Conservation (phyloP, 2,888 invertebrate genomes). For the Meandrusa payeni region DNA sequence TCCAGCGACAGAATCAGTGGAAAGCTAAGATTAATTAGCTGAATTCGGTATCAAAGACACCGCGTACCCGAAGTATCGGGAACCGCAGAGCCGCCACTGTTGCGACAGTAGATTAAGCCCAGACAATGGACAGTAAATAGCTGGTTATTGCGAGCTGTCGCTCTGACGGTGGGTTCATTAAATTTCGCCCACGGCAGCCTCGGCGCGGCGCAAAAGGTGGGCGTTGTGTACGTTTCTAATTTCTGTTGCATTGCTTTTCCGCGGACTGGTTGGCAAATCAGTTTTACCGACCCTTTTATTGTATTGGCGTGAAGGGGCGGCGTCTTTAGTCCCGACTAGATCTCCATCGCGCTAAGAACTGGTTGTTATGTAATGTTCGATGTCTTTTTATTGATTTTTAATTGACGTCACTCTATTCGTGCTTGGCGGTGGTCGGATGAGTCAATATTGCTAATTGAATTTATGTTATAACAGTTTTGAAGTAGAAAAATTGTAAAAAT, state of each 20-base stretch:
- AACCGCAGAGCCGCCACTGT: constrained; percentile 27
- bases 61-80: too few species aligned
- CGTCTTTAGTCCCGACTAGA: too few species aligned
- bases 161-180: constrained; percentile 50
- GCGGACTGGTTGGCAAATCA: constrained; percentile 17
- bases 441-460: too few species aligned
- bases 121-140: constrained; percentile 56
- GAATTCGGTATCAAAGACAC: constrained; percentile 35
- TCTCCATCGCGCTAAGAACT: too few species aligned
- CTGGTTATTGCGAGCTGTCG: constrained; percentile 47
- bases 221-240: constrained; percentile 41
- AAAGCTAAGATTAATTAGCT: constrained; percentile 31
- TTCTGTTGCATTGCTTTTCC: constrained; percentile 23
- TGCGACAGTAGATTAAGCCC: constrained; percentile 29
- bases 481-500: too few species aligned
- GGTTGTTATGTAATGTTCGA: too few species aligned
- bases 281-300: not conserved
- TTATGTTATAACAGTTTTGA: too few species aligned
- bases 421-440: too few species aligned
- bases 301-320: not conserved
- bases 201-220: constrained; percentile 36
- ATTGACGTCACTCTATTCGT: too few species aligned
- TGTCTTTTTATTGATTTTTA: too few species aligned
- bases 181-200: constrained; percentile 51
- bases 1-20: constrained; percentile 21